Conservation (phyloP, 1,140 invertebrate genomes). For the Camponotus vicinus region DNA sequence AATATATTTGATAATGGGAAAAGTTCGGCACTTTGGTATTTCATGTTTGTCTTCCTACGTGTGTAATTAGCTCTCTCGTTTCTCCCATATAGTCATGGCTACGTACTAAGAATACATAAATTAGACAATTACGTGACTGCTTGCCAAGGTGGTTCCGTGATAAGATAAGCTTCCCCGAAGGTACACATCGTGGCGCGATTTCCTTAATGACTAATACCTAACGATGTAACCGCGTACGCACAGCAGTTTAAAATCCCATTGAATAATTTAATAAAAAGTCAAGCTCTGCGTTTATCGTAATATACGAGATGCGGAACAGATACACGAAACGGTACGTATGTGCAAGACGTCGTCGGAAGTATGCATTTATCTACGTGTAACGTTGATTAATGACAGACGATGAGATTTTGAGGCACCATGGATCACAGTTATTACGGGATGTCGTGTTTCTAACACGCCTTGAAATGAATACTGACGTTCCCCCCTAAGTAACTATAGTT, state of each 20-base stretch:
- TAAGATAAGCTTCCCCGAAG: conserved; percentile 35
- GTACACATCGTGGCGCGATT: conserved; percentile 25
- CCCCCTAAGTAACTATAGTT: conserved; percentile 65
- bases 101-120: conserved; percentile 48
- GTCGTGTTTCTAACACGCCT: conserved; percentile 10
- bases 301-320: neutral
- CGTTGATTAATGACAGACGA: conserved; percentile 19
- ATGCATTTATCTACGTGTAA: conserved; percentile 26
- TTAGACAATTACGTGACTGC: conserved; percentile 50
- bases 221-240: neutral
- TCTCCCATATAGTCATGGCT: neutral
- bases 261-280: neutral
- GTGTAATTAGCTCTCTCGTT: neutral
- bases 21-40: neutral
- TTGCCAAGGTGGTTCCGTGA: conserved; percentile 18
- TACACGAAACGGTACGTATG: neutral
- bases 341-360: neutral
- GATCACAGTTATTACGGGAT: conserved; percentile 61
- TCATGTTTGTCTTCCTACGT: neutral
- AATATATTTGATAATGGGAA: too few species aligned
- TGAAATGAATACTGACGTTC: conserved; percentile 64
- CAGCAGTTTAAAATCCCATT: neutral
- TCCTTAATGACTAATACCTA: conserved; percentile 26
- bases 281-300: neutral
- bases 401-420: conserved; percentile 30